Conservation (phyloP, 1,140 invertebrate species). For the Panagrolaimus sp. region DNA sequence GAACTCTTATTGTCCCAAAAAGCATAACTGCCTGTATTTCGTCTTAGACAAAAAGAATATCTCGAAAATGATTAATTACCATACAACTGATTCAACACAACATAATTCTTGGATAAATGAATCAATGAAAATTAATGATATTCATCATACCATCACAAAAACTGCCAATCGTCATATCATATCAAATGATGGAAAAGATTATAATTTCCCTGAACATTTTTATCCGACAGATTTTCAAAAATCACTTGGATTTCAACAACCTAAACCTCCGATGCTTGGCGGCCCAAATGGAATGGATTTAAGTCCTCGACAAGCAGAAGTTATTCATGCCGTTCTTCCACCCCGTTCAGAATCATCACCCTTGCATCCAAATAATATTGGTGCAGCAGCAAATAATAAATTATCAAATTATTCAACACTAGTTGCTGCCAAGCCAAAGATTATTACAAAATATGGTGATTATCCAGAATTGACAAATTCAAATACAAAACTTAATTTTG, state of each 20-base stretch:
- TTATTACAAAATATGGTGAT: conserved; percentile 4
- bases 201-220: background rate
- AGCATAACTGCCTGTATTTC: background rate
- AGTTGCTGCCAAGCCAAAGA: background rate
- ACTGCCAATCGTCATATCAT: background rate
- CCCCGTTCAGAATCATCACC: background rate
- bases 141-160: background rate
- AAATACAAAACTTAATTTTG: background rate
- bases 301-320: no score
- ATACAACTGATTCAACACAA: conserved; percentile 8
- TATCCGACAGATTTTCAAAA: conserved; percentile 2
- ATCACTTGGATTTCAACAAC: background rate
- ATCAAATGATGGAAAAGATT: background rate
- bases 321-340: no score
- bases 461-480: background rate
- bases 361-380: background rate
- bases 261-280: no score
- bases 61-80: background rate
- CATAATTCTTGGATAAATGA: background rate
- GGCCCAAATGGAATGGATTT: no score
- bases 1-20: background rate
- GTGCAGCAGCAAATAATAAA: background rate
- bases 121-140: background rate
- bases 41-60: no score
- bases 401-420: background rate